A percentile compares a stretch with the other conserved stretches of the same genome.
Conservation (phyloP, 1,140 invertebrate genomes). For the Neelides sp. region DNA sequence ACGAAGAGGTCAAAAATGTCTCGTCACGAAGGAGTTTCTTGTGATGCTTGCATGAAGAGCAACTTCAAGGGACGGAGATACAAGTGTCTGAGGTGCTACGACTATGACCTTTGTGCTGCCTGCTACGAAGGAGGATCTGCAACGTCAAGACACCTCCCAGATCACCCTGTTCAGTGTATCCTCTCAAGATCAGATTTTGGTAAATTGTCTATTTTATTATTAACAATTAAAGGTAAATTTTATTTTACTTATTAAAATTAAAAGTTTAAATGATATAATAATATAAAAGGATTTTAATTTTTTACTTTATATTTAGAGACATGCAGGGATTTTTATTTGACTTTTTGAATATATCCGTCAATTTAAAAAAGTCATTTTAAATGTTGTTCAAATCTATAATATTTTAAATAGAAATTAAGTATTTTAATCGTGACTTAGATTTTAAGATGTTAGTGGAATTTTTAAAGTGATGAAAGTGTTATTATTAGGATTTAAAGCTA, state of each 20-base stretch:
- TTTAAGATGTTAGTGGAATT: too few relatives aligned
- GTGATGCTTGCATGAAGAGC: constrained; percentile 96
- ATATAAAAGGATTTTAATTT: neutral
- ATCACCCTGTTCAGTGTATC: constrained; percentile 98
- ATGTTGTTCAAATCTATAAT: too few relatives aligned
- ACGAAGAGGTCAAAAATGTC: constrained; percentile 19
- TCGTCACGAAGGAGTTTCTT: constrained; percentile 63
- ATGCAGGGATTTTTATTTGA: neutral
- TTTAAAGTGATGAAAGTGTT: too few relatives aligned
- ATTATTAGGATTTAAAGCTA: too few relatives aligned
- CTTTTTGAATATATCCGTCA: constrained; percentile 5
- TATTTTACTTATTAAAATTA: neutral
- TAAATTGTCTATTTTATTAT: constrained; percentile 41
- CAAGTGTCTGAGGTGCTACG: constrained; percentile 97
- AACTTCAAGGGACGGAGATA: constrained; percentile 94
- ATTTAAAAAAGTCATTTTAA: too few relatives aligned
- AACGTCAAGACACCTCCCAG: constrained; percentile 79
- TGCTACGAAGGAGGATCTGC: constrained; percentile 91
- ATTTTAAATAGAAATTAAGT: too few relatives aligned
- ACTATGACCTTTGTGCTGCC: constrained; percentile 93
- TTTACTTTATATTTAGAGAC: neutral
- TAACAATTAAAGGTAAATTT: constrained; percentile 1
- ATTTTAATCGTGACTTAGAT: too few relatives aligned
- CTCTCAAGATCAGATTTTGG: constrained; percentile 91
- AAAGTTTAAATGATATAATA: neutral